These are phyloP conservation scores for Channallabes apus DNA, from an alignment of 2,797 vertebrate species.

Conservation along the genomic window DNA sequence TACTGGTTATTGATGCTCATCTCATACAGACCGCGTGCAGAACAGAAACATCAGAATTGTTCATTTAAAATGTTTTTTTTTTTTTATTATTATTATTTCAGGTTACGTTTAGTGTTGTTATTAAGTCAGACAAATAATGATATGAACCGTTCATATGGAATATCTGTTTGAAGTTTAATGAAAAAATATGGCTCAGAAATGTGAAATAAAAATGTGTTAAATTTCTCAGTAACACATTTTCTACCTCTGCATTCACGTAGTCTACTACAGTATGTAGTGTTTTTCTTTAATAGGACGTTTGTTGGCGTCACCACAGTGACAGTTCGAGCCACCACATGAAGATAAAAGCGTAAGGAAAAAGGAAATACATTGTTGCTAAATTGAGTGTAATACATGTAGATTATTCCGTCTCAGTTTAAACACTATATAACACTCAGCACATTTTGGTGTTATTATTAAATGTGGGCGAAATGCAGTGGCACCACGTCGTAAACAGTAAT, in stretches of 20 bases:
- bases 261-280: neutral
- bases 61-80: neutral
- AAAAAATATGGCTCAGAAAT: neutral
- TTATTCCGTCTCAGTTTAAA: neutral
- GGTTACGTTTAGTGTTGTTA: neutral
- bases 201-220: neutral
- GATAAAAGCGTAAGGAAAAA: no score
- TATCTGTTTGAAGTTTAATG: neutral
- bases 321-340: neutral
- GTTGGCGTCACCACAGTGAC: neutral
- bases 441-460: neutral
- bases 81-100: neutral
- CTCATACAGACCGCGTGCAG: neutral
- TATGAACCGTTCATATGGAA: neutral
- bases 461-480: neutral
- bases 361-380: neutral
- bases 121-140: neutral
- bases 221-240: neutral
- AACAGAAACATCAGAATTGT: neutral
- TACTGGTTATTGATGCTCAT: slow-evolving; percentile 18
- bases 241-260: neutral
- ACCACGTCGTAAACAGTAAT: neutral
- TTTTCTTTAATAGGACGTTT: neutral
- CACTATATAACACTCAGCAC: neutral
- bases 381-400: neutral